Evolutionary conservation across 1,140 invertebrate genomes (phyloP).

Genomic region (Parapsyche elsis): DNA sequence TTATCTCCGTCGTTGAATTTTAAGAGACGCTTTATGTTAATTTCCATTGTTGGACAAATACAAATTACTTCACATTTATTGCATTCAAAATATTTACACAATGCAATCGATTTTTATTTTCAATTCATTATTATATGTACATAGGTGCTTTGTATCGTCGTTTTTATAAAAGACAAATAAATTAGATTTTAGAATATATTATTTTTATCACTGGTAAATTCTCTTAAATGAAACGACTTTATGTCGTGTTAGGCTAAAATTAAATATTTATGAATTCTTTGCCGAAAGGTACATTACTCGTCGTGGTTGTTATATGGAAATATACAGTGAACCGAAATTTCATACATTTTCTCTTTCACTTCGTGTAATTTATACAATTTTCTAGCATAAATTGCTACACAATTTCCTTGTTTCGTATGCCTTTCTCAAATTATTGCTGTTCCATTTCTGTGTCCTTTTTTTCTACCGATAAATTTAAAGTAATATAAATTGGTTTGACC

Average conservation of each 20-base stretch:
- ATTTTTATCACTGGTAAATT: no score
- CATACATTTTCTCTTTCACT: not conserved
- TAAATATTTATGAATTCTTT: slow-evolving; percentile 6
- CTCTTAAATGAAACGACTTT: not conserved
- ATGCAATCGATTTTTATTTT: not conserved
- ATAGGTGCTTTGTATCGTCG: not conserved
- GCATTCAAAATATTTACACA: no score
- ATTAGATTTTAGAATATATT: not conserved
- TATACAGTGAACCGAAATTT: not conserved
- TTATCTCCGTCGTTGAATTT: no score
- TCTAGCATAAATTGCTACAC: not conserved
- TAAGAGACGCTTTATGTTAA: no score
- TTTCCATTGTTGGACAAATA: no score
- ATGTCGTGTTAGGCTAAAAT: not conserved
- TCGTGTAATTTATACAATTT: not conserved
- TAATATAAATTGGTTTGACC: no score
- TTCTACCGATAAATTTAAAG: no score
- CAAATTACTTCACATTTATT: no score
- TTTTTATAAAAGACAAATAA: no score
- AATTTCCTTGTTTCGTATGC: not conserved
- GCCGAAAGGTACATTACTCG: not conserved
- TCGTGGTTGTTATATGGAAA: not conserved
- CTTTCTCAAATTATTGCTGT: not conserved
- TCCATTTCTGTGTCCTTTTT: no score
- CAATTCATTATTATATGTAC: not conserved